These are phyloP conservation scores for Pristionchus mayeri DNA, from an alignment of 2,888 invertebrate species.

Conservation along the genomic window DNA sequence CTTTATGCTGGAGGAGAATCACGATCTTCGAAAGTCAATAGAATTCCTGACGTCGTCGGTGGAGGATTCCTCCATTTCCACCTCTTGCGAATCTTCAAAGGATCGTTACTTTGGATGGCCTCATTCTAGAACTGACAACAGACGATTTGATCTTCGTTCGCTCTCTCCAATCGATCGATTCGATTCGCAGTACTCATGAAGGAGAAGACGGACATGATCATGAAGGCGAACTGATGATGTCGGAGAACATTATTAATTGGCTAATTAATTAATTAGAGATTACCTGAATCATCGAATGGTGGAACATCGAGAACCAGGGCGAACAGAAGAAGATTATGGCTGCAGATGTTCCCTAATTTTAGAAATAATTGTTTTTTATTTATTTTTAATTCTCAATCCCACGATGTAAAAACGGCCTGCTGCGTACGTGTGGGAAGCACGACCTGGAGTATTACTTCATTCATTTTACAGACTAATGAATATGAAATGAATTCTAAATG, in stretches of 20 bases:
- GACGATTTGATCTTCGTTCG: background rate
- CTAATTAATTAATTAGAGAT: background rate
- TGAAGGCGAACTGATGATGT: constrained; percentile 25
- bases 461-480: background rate
- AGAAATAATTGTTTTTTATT: background rate
- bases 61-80: background rate
- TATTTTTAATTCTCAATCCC: background rate
- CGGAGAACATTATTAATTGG: background rate
- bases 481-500: background rate
- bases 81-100: background rate
- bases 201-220: background rate
- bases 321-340: constrained; percentile 25
- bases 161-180: constrained; percentile 28
- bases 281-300: constrained; percentile 33
- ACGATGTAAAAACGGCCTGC: constrained; percentile 38
- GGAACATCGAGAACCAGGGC: background rate
- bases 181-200: constrained; percentile 26
- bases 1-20: background rate
- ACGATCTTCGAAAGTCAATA: background rate
- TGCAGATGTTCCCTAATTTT: constrained; percentile 28
- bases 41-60: background rate
- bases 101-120: background rate
- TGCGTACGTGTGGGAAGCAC: constrained; percentile 22
- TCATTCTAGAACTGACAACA: background rate
- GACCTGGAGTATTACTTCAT: background rate